These are phyloP conservation scores for Hydrozoanthus gracilis DNA, from an alignment of 92 coral and sea anemone species.

Conservation along the genomic window DNA sequence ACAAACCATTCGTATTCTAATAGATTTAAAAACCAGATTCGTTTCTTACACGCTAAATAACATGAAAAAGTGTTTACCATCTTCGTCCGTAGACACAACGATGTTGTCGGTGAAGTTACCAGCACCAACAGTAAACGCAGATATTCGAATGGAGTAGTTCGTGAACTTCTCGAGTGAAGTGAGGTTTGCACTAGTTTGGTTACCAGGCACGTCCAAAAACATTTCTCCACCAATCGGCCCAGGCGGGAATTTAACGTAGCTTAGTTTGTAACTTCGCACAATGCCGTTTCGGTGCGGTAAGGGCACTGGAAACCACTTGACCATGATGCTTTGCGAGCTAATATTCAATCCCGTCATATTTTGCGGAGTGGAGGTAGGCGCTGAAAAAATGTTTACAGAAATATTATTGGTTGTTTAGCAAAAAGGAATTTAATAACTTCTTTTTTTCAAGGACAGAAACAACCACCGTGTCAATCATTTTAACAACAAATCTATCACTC, in stretches of 20 bases:
- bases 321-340: constrained; percentile 20
- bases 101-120: constrained; percentile 18
- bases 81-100: constrained; percentile 11
- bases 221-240: neutral
- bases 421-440: no score
- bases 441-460: no score
- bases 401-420: neutral
- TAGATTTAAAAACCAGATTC: no score
- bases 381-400: neutral
- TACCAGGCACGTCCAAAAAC: neutral
- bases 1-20: no score
- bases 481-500: no score
- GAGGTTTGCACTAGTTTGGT: neutral
- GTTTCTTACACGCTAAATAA: neutral
- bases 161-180: constrained; percentile 5
- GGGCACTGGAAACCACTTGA: neutral
- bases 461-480: no score
- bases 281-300: neutral
- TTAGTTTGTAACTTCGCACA: neutral
- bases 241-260: neutral
- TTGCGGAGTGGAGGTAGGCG: neutral
- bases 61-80: neutral
- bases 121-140: constrained; percentile 12
- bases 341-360: constrained; percentile 19
- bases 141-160: constrained; percentile 21